Evolutionary conservation across 2,797 vertebrate genomes (phyloP).

Genomic region (Hylomyscus alleni): DNA sequence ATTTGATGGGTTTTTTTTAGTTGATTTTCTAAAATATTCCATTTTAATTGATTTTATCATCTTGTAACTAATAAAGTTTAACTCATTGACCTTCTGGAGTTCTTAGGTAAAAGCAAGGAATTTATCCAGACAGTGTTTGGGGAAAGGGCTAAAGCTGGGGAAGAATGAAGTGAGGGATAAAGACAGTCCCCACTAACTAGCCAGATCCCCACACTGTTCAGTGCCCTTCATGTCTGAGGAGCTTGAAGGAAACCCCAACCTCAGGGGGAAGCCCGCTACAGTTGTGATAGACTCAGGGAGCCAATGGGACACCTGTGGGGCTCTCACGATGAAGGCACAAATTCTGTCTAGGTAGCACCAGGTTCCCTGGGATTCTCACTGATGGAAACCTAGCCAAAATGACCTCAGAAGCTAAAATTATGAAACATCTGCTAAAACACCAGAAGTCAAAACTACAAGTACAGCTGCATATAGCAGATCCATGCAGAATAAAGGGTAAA

Average conservation of each 20-base stretch:
- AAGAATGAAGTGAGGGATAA: conserved; percentile 16
- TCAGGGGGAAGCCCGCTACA: background rate
- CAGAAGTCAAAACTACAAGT: background rate
- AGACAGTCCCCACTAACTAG: background rate
- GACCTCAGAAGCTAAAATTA: conserved; percentile 20
- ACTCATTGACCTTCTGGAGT: background rate
- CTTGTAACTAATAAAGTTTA: background rate
- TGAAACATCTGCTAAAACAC: background rate
- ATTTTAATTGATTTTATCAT: background rate
- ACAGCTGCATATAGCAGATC: background rate
- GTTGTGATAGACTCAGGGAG: background rate
- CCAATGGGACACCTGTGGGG: background rate
- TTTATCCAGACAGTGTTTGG: conserved; percentile 7
- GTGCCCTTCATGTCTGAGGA: background rate
- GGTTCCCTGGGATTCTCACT: background rate
- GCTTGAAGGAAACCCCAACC: background rate
- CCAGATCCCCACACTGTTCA: background rate
- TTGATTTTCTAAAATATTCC: background rate
- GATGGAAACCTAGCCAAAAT: background rate
- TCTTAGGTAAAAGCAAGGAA: conserved; percentile 44
- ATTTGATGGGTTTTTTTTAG: background rate
- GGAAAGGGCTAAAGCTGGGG: background rate
- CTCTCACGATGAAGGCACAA: background rate
- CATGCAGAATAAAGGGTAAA: background rate
- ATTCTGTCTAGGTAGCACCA: background rate